Evolutionary conservation across 23 tunicate genomes (phyloP), one percentile per base, ranked within the genome.

Genomic region (Ascidia mentula): DNA sequence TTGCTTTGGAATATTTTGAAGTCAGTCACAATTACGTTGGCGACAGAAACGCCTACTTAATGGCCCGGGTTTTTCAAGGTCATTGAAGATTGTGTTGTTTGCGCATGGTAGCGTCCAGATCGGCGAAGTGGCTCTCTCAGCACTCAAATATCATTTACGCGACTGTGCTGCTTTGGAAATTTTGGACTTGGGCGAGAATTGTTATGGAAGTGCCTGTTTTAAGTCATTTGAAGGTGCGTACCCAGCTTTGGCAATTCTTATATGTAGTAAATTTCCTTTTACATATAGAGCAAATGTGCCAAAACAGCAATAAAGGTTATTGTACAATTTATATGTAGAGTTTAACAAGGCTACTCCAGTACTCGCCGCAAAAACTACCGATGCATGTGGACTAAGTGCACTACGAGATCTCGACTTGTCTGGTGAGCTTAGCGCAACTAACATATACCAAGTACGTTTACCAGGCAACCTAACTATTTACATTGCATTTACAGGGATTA

Each of bases 11-110:
- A 37, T 79, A 36, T 38, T 69, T 90, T 40, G 79, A 90, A 32
- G 18, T 90, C 36, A 90, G 89, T 39, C 32, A 75, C 60, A 90
- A 90, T 75, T 85, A 36, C 46, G 40, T 90, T 28, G 86, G 96
- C 1, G 84, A 90, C 46, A 65, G 76, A 42, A 72, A 34, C 0
- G 78, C 60, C 0, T 90, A 89, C 73, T 74, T 77, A 8, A 36
- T 90, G 4, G 78, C 89, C 37, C 26, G 72, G 34, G 61, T 60
- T 24, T 80, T 90, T 22, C 59, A 40, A 28, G 60, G 37, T 20
- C 75, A 53, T 32, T 18, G 69, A 8, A 36, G 36, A 15, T 18
- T 90, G 28, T 60, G 46, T 61, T 53, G 34, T 31, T 73, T 90
- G 61, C 61, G 74, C n/a, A 46, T 90, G 45, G 69, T 80, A 76